phyloP scores from a whole-genome alignment of 1,140 invertebrate genomes.

The Proctacanthus coquilletti region DNA sequence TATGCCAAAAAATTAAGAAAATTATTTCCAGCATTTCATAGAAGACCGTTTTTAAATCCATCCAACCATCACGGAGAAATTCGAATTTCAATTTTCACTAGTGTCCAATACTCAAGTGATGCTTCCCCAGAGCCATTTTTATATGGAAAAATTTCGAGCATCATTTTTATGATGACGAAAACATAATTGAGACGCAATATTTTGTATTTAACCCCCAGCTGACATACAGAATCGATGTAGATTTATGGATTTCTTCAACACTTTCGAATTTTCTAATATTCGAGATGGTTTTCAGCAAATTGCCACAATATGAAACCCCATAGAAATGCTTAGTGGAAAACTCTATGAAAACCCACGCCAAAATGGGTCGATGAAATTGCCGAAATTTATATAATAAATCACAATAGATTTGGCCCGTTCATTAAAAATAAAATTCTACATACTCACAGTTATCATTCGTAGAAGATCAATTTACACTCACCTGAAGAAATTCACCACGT shows the following conservation, averaged over 20 bases:
- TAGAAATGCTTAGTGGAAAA: not conserved
- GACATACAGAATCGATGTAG: too few species aligned
- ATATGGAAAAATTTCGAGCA: not conserved
- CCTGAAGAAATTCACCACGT: constrained; percentile 21
- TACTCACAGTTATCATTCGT: constrained; percentile 18
- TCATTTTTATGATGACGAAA: not conserved
- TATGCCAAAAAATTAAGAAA: not conserved
- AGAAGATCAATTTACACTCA: constrained; percentile 25
- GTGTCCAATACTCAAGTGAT: not conserved
- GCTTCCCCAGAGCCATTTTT: not conserved
- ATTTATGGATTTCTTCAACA: not conserved
- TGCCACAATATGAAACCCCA: not conserved
- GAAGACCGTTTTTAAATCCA: not conserved
- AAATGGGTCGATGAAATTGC: constrained; percentile 2
- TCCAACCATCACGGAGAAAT: not conserved
- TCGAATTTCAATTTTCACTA: not conserved
- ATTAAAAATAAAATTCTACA: constrained; percentile 14
- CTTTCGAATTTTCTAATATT: not conserved
- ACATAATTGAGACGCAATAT: not conserved
- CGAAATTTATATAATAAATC: constrained; percentile 26
- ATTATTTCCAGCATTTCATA: not conserved
- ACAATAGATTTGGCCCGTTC: constrained; percentile 12
- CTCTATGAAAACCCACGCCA: not conserved
- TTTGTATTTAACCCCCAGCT: too few species aligned
- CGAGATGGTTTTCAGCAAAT: too few species aligned